These are phyloP conservation scores for Pseudomyrmex cubaensis DNA, from an alignment of 1,140 invertebrate genomes.

Conservation along the genomic window DNA sequence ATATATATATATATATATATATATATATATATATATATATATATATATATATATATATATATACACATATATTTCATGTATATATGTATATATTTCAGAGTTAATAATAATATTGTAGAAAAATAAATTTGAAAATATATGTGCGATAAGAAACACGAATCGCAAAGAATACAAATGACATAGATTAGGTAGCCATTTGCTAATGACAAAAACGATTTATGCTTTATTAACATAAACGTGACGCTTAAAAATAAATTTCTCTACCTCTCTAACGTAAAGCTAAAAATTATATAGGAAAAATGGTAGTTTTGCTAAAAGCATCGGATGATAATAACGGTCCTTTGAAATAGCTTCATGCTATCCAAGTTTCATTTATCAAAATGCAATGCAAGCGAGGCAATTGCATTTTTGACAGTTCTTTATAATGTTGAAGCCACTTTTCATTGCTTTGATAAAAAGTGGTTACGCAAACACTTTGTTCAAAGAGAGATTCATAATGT, in stretches of 20 bases:
- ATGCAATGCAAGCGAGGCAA: background rate
- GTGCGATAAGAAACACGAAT: background rate
- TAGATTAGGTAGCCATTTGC: background rate
- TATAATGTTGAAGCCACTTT: background rate
- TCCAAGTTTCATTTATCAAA: constrained; percentile 46
- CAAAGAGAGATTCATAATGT: constrained; percentile 6
- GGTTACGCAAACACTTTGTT: too few relatives aligned
- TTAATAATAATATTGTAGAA: too few relatives aligned
- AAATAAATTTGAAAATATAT: too few relatives aligned
- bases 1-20: too few relatives aligned
- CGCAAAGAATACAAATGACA: background rate
- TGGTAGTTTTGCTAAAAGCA: background rate
- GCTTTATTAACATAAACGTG: background rate
- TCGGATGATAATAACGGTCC: constrained; percentile 10
- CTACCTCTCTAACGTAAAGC: background rate
- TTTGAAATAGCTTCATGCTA: constrained; percentile 25
- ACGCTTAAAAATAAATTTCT: constrained; percentile 40
- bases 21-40: too few relatives aligned
- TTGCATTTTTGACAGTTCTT: constrained; percentile 49
- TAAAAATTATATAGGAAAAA: constrained; percentile 41
- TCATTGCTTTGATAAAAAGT: background rate
- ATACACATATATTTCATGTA: too few relatives aligned
- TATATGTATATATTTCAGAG: too few relatives aligned
- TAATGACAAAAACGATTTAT: constrained; percentile 3
- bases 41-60: too few relatives aligned